Evolutionary conservation across 2,888 invertebrate species (phyloP).

Genomic region (Rhingia rostrata): DNA sequence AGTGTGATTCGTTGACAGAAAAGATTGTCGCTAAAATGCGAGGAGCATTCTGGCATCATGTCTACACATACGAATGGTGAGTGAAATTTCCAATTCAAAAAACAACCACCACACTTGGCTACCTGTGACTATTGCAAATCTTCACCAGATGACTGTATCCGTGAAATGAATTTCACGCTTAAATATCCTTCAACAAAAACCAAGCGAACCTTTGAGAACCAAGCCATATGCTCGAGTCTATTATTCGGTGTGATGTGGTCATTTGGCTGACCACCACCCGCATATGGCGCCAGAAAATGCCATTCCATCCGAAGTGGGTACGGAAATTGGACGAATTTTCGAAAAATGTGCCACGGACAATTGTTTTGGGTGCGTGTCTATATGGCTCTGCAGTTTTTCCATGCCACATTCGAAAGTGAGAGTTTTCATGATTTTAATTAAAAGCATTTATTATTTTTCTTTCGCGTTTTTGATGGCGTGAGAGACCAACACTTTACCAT

Average conservation of each 20-base stretch:
- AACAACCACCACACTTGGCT: not conserved
- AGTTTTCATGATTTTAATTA: slow-evolving; percentile 14
- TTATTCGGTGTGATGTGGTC: slow-evolving; percentile 41
- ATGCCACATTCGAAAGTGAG: not conserved
- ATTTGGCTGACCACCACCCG: slow-evolving; percentile 53
- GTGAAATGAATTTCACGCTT: slow-evolving; percentile 52
- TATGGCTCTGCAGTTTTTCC: not conserved
- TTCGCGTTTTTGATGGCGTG: slow-evolving; percentile 24
- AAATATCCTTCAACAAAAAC: slow-evolving; percentile 11
- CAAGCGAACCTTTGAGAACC: slow-evolving; percentile 24
- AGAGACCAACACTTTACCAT: slow-evolving; percentile 53
- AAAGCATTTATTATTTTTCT: slow-evolving; percentile 32
- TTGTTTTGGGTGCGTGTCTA: slow-evolving; percentile 26
- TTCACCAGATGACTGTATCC: slow-evolving; percentile 35
- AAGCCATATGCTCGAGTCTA: slow-evolving; percentile 30
- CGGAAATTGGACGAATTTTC: slow-evolving; percentile 26
- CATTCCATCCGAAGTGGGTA: slow-evolving; percentile 4
- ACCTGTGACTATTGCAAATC: slow-evolving; percentile 15
- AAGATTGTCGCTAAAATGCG: not conserved
- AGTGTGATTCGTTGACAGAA: not conserved
- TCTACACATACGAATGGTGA: too few relatives aligned
- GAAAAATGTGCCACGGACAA: not conserved
- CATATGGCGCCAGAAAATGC: slow-evolving; percentile 25
- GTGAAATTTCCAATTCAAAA: too few relatives aligned
- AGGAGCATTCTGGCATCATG: too few relatives aligned